These are phyloP conservation scores for Aphaenogaster rudis DNA, from an alignment of 1,140 invertebrate genomes.

Conservation along the genomic window DNA sequence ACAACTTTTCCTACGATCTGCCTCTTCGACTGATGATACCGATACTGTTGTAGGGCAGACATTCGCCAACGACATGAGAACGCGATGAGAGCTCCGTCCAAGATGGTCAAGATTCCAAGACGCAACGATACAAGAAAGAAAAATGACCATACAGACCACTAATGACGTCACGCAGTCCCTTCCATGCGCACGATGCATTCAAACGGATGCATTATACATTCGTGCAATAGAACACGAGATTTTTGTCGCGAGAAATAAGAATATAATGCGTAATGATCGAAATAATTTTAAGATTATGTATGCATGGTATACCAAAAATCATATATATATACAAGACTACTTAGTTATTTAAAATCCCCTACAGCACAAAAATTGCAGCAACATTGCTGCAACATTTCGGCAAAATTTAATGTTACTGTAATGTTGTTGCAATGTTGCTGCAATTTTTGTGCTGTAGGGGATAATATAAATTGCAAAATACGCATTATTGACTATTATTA, in stretches of 20 bases:
- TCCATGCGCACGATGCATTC: background rate
- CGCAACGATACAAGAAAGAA: background rate
- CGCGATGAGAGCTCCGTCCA: background rate
- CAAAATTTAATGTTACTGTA: too few species aligned
- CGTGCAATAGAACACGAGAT: background rate
- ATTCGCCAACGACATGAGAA: background rate
- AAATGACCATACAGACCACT: background rate
- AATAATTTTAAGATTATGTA: background rate
- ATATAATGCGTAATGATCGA: background rate
- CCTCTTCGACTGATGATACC: slow-evolving; percentile 38
- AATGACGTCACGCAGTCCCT: slow-evolving; percentile 26
- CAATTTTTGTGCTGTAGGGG: too few species aligned
- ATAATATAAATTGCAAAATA: background rate
- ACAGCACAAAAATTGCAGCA: too few species aligned
- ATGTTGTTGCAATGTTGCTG: too few species aligned
- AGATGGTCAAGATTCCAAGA: background rate
- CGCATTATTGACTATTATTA: background rate
- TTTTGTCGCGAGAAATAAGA: background rate
- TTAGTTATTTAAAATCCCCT: background rate
- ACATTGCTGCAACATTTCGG: too few species aligned
- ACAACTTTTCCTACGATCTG: background rate
- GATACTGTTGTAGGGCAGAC: background rate
- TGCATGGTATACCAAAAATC: background rate
- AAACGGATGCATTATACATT: background rate
- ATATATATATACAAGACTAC: too few species aligned